phyloP scores from a whole-genome alignment of 2,888 invertebrate species.

The Silvanus unidentatus region DNA sequence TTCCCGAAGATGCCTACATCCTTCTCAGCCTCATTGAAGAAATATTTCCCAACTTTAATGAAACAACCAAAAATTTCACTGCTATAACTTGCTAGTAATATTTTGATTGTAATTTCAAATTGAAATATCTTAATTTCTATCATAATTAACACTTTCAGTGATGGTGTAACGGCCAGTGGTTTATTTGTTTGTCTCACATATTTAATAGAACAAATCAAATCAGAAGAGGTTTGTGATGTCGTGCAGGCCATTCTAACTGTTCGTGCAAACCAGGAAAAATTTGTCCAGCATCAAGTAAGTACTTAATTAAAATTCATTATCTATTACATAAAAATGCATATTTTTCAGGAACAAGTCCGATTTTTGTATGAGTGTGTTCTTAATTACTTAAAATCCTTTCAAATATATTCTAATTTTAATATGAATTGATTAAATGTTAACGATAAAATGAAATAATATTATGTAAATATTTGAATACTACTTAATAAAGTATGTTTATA shows the following conservation, averaged over 20 bases:
- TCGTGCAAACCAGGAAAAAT: slow-evolving; percentile 44
- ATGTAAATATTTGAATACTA: too few species aligned
- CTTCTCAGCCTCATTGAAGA: slow-evolving; percentile 38
- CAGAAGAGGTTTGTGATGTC: slow-evolving; percentile 49
- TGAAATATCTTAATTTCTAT: not conserved
- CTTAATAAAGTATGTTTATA: too few species aligned
- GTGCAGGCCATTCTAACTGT: slow-evolving; percentile 46
- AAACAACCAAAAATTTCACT: slow-evolving; percentile 29
- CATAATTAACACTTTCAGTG: slow-evolving; percentile 34
- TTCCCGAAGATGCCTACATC: slow-evolving; percentile 26
- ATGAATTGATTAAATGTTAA: too few species aligned
- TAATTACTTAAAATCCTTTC: too few species aligned
- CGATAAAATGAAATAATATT: too few species aligned
- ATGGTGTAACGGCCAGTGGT: slow-evolving; percentile 48
- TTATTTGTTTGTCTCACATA: slow-evolving; percentile 46
- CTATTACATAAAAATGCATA: too few species aligned
- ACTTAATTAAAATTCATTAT: too few species aligned
- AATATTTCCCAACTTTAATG: slow-evolving; percentile 27
- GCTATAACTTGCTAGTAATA: slow-evolving; percentile 47
- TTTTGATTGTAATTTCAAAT: slow-evolving; percentile 23
- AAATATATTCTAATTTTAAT: too few species aligned
- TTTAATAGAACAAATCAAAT: slow-evolving; percentile 48
- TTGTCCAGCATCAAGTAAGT: slow-evolving; percentile 39
- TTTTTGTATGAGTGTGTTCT: too few species aligned
- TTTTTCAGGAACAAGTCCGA: too few species aligned